Percentiles rank a stretch among this genome's conserved stretches.
phyloP scores from a whole-genome alignment of 1,140 invertebrate genomes.

The Drosophila guanche region DNA sequence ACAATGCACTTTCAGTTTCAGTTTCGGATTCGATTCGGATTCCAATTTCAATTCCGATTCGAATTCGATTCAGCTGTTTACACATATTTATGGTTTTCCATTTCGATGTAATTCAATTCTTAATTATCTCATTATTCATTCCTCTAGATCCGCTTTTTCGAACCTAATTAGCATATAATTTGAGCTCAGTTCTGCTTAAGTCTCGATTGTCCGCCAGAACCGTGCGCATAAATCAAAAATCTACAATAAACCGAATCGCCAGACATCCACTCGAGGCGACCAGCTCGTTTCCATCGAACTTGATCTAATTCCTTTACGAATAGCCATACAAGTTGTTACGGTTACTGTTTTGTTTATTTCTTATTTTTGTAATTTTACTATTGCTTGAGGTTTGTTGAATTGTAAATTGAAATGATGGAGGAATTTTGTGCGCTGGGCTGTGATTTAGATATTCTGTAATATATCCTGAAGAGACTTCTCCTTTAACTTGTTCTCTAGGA shows the following conservation, averaged over 20 bases:
- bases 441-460: too few relatives aligned
- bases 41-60: slow-evolving; percentile 39
- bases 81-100: too few relatives aligned
- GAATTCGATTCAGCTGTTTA: slow-evolving; percentile 26
- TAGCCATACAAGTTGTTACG: slow-evolving; percentile 48
- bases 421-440: background rate
- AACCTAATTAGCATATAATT: slow-evolving; percentile 69
- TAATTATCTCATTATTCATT: slow-evolving; percentile 57
- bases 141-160: slow-evolving; percentile 64
- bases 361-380: slow-evolving; percentile 23
- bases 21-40: slow-evolving; percentile 24
- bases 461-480: too few relatives aligned
- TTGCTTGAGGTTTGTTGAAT: background rate
- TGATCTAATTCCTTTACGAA: slow-evolving; percentile 65
- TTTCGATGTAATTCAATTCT: slow-evolving; percentile 32
- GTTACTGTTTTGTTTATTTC: slow-evolving; percentile 1
- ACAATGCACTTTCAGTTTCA: slow-evolving; percentile 66
- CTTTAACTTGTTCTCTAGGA: too few relatives aligned
- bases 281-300: slow-evolving; percentile 56
- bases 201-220: slow-evolving; percentile 61
- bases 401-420: slow-evolving; percentile 5
- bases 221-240: slow-evolving; percentile 78
- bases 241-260: slow-evolving; percentile 38
- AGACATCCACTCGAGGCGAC: slow-evolving; percentile 41
- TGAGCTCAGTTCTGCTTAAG: slow-evolving; percentile 42